These are phyloP conservation scores for Bubalus kerabau DNA, from an alignment of 2,113 vertebrate genomes.

Conservation along the genomic window DNA sequence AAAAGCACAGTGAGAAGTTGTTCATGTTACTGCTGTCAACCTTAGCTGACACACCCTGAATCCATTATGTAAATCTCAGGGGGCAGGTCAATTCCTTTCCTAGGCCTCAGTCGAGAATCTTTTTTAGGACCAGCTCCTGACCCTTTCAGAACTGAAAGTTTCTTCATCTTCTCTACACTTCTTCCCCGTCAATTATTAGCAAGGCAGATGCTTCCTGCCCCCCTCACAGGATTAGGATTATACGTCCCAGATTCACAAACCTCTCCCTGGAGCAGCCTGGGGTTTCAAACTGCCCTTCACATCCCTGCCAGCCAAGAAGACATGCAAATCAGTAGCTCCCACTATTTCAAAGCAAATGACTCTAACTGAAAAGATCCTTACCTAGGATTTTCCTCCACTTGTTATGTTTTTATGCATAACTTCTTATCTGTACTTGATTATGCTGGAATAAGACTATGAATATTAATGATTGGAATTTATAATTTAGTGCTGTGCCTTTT, in stretches of 20 bases:
- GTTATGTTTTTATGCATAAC: conserved; percentile 79
- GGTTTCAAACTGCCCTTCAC: conserved; percentile 57
- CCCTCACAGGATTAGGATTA: neutral
- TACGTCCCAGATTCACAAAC: conserved; percentile 3
- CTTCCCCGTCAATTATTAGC: conserved; percentile 17
- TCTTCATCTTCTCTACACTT: neutral
- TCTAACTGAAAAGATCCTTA: conserved; percentile 72
- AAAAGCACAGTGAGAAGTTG: neutral
- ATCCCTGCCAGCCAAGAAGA: conserved; percentile 42
- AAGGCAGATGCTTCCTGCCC: neutral
- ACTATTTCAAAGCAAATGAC: conserved; percentile 68
- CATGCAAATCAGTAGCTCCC: conserved; percentile 56
- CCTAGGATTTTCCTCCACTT: conserved; percentile 69
- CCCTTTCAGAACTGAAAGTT: conserved; percentile 21
- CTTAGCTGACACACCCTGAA: neutral
- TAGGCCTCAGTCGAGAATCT: neutral
- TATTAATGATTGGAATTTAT: conserved; percentile 85
- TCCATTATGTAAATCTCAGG: conserved; percentile 19
- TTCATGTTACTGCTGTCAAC: neutral
- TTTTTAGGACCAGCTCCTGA: neutral
- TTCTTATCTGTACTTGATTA: conserved; percentile 84
- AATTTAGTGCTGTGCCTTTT: conserved; percentile 83
- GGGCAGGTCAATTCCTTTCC: conserved; percentile 20
- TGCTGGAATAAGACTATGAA: conserved; percentile 80
- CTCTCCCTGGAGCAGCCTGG: neutral